These are phyloP conservation scores for Grammomys surdaster DNA, from an alignment of 2,113 vertebrate genomes.

Conservation along the genomic window DNA sequence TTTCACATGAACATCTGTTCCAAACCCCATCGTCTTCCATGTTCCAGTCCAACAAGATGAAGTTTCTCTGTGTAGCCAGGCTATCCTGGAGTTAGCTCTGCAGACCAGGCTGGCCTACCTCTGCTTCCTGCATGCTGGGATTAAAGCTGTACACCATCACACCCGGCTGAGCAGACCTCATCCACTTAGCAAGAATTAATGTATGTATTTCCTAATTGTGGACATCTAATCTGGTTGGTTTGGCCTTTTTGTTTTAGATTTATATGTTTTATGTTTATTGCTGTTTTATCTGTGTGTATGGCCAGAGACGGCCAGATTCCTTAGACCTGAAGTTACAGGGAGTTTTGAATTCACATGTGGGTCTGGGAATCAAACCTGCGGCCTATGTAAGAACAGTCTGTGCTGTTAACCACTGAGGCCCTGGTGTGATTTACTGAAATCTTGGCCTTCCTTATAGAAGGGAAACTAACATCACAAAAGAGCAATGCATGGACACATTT, in stretches of 20 bases:
- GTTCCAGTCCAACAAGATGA: not conserved
- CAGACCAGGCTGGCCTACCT: not conserved
- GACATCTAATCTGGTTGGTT: not conserved
- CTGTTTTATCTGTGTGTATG: not conserved
- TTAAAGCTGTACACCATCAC: not conserved
- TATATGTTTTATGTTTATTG: not conserved
- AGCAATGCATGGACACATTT: not conserved
- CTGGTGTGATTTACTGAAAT: not conserved
- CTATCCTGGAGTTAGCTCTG: not conserved
- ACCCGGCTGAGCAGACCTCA: not conserved
- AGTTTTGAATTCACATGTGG: not conserved
- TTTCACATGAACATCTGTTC: not conserved
- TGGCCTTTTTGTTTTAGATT: not conserved
- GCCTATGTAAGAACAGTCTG: not conserved
- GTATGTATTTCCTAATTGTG: slow-evolving; percentile 27
- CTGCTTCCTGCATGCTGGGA: not conserved
- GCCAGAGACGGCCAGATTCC: not conserved
- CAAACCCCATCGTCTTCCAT: not conserved
- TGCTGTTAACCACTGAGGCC: no score
- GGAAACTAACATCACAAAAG: not conserved
- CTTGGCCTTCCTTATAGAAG: not conserved
- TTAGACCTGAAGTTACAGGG: not conserved
- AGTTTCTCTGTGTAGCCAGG: not conserved
- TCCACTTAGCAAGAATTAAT: not conserved
- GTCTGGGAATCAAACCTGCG: not conserved